Base-by-base conservation (phyloP, 2,113 vertebrate genomes). In the Epinephelus moara region DNA sequence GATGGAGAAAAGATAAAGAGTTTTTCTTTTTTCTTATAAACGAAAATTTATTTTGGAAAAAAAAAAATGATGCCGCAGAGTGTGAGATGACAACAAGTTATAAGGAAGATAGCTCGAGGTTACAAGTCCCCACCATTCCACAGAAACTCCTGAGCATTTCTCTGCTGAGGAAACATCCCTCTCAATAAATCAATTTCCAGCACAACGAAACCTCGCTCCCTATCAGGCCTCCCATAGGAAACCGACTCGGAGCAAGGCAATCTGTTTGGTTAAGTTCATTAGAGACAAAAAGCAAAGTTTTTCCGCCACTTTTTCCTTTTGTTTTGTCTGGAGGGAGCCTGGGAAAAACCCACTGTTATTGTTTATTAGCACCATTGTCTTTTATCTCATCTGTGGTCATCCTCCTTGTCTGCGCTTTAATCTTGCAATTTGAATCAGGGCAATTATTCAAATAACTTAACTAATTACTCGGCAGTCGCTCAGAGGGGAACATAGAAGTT, bases 311-410 rank as follows among this genome's bases (percentile, higher is more conserved):
- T 64, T 37, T 62, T 70, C 53, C 47, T 74, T 87, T 88, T 74
- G 60, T 84, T 68, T 79, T 75, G 53, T 73, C 45, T 37, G 17
- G 11, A 27, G 68, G 70, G 75, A 75, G 25, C 52, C 27, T 23
- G 67, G 56, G 52, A 69, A 79, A 68, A 72, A 6, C 11, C n/a
- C 55, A 66, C 59, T 78, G 77, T 80, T 80, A 49, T 83, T 93
- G 80, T 89, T 89, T 87, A 91, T 88, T 85, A 49, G 69, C 18
- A 0, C 40, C 49, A 56, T 85, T 85, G 83, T 93, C 69, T 85
- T 88, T 89, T 70, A 87, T 89, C 90, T 91, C 81, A 90, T 88
- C 81, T 33, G 81, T 85, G 88, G 91, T 92, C 91, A 86, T 88
- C 89, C 68, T 84, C 78, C 52, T 80, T 6, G 45, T 59, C 50